Conservation (phyloP, 2,797 vertebrate genomes). For the Ctenosaura bakeri region DNA sequence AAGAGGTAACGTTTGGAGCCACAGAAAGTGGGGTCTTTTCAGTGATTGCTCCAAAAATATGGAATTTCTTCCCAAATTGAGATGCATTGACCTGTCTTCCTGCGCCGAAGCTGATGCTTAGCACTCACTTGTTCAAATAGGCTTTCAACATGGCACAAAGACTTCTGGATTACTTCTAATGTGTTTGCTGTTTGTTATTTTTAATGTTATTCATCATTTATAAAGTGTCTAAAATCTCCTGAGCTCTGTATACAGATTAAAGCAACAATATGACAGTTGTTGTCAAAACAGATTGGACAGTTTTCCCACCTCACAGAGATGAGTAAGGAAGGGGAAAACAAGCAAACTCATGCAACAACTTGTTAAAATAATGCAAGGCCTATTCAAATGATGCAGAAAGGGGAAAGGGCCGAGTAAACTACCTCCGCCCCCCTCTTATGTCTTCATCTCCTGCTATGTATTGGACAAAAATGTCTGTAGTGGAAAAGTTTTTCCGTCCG, state of each 20-base stretch:
- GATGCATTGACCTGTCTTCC: background rate
- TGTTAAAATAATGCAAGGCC: too few species aligned
- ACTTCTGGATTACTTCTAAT: background rate
- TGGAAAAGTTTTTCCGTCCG: background rate
- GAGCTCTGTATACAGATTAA: too few species aligned
- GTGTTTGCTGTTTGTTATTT: background rate
- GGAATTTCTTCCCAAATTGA: background rate
- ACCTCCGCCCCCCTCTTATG: background rate
- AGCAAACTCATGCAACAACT: background rate
- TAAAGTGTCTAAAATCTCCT: background rate
- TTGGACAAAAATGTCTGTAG: background rate
- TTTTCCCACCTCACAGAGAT: background rate
- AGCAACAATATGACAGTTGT: background rate
- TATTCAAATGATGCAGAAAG: background rate
- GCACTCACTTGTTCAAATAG: background rate
- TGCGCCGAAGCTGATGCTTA: background rate
- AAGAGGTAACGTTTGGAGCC: too few species aligned
- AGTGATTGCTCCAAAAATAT: background rate
- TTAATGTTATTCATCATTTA: background rate
- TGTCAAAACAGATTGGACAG: background rate
- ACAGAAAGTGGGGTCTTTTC: background rate
- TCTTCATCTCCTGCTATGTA: background rate
- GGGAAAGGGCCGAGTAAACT: too few species aligned
- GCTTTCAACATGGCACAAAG: background rate
- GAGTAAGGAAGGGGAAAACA: background rate